Evolutionary conservation across 2,797 vertebrate species (phyloP), one percentile per base, ranked within the genome.

Genomic region (Poecilia picta): DNA sequence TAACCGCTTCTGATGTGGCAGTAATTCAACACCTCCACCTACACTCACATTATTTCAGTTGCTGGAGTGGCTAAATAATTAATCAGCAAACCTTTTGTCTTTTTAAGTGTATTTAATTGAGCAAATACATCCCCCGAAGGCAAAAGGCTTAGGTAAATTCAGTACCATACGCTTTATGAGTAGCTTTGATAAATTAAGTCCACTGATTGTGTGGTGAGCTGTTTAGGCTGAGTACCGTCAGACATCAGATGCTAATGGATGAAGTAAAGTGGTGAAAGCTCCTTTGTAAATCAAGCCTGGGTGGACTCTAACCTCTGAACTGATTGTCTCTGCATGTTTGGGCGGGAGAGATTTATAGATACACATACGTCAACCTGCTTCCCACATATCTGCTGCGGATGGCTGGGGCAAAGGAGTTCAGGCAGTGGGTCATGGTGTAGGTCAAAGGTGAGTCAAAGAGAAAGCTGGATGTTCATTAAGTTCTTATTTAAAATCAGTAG

Each of bases 251-350:
- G 76, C 82, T 90, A 76, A 83, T 78, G 82, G 49, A 90, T 84
- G 81, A 94, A 92, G 92, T 80, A 86, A 91, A 94, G 71, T 77
- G 82, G 92, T 92, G 85, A 94, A 93, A 86, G 92, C 86, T 95
- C 92, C 86, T 85, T 91, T 39, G 72, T 94, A 97, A 97, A 96
- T 96, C 96, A 97, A 95, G 91, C 96, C 97, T 97, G 96, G 0
- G 81, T 95, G 95, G 97, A 94, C 33, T 66, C 75, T 87, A 85
- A 89, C 83, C 88, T 83, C 81, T 62, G 84, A 91, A 90, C 90
- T 89, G 87, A 71, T 79, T 88, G 25, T 81, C 66, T 83, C 62
- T 51, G 13, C 64, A 78, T 82, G 62, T 62, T 72, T 18, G 53
- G 49, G 43, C 41, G 28, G 41, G n/a, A 1, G n/a, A 31, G 25